Conservation (phyloP, 2,888 invertebrate genomes). For the Diaperis boleti region DNA sequence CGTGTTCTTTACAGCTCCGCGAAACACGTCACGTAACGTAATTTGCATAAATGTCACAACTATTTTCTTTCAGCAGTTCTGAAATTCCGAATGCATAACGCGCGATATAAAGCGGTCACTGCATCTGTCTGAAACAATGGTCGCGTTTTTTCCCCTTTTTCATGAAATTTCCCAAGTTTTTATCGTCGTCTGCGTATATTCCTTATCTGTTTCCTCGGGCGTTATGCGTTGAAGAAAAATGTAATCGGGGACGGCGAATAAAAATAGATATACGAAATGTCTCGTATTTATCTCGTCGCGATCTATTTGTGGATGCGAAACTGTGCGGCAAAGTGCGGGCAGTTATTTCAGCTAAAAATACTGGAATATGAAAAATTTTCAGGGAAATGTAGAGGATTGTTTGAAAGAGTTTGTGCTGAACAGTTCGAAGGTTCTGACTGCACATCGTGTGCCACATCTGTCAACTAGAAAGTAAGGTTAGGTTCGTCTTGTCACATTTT, state of each 20-base stretch:
- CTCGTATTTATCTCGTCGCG: slow-evolving; percentile 27
- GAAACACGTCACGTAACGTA: slow-evolving; percentile 19
- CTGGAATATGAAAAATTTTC: slow-evolving; percentile 19
- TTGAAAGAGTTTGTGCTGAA: too few relatives aligned
- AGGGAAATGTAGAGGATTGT: too few relatives aligned
- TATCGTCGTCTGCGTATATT: slow-evolving; percentile 9
- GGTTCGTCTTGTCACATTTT: too few relatives aligned
- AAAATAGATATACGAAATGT: slow-evolving; percentile 24
- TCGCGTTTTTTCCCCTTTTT: slow-evolving; percentile 5
- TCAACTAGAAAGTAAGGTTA: too few relatives aligned
- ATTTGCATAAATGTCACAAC: slow-evolving; percentile 28
- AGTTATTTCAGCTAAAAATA: slow-evolving; percentile 10
- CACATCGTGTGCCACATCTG: too few relatives aligned
- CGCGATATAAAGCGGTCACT: slow-evolving; percentile 24
- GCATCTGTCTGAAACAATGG: slow-evolving; percentile 31
- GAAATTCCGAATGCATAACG: slow-evolving; percentile 29
- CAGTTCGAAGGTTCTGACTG: too few relatives aligned
- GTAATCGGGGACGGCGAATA: slow-evolving; percentile 25
- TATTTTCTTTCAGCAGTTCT: slow-evolving; percentile 22
- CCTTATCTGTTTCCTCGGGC: slow-evolving; percentile 2
- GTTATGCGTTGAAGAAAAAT: slow-evolving; percentile 13
- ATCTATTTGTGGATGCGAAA: slow-evolving; percentile 25
- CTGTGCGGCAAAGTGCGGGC: slow-evolving; percentile 9
- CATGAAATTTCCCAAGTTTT: slow-evolving; percentile 18
- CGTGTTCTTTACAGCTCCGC: slow-evolving; percentile 7